These are phyloP conservation scores for Amblyraja radiata DNA, from an alignment of 2,797 vertebrate species.

Conservation along the genomic window DNA sequence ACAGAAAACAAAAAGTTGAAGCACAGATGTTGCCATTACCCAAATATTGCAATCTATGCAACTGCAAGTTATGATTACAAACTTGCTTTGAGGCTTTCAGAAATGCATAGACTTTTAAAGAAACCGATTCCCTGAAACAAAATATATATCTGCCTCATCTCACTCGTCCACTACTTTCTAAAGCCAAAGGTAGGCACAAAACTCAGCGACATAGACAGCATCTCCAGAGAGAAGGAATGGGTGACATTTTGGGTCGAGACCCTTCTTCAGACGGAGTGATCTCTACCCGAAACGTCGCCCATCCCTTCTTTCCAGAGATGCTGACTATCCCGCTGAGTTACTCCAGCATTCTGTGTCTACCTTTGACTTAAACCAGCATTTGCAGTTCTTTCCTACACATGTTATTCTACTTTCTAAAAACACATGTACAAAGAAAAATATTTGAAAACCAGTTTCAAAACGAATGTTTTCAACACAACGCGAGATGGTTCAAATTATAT, in stretches of 20 bases:
- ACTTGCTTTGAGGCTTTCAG: neutral
- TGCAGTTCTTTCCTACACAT: too few species aligned
- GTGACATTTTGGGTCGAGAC: too few species aligned
- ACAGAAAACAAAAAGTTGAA: neutral
- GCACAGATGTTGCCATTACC: neutral
- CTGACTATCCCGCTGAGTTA: too few species aligned
- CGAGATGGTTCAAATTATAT: neutral
- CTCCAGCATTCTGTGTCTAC: too few species aligned
- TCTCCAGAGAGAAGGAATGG: too few species aligned
- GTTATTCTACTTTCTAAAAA: neutral
- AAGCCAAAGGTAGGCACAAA: too few species aligned
- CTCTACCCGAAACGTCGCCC: too few species aligned
- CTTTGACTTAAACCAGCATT: too few species aligned
- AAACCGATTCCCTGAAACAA: neutral
- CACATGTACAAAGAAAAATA: neutral
- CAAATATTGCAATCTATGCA: neutral
- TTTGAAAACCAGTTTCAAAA: conserved; percentile 7
- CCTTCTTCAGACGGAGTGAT: too few species aligned
- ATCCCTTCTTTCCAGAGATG: too few species aligned
- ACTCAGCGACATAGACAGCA: too few species aligned
- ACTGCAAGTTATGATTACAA: neutral
- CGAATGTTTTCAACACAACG: neutral
- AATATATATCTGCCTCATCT: neutral
- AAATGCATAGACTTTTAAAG: neutral
- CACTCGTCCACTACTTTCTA: neutral